phyloP scores from a whole-genome alignment of 2,113 vertebrate genomes.

The Gorsachius goisagi region DNA sequence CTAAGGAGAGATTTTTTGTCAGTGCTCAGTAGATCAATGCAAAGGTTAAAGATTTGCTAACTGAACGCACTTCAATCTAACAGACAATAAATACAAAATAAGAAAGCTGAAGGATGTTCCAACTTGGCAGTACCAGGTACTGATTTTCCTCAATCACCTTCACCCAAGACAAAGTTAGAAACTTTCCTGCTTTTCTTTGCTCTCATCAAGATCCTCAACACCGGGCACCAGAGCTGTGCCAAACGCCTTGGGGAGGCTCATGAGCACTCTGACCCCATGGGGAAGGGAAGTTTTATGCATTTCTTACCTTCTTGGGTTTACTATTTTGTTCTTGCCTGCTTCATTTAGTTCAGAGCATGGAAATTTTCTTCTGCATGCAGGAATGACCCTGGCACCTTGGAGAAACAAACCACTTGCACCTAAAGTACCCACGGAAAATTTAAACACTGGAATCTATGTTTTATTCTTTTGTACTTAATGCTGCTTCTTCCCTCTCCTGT shows the following conservation, averaged over 20 bases:
- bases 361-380: not conserved
- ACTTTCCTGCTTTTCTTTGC: not conserved
- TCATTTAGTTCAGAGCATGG: not conserved
- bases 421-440: not conserved
- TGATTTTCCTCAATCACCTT: not conserved
- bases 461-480: not conserved
- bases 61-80: not conserved
- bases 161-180: not conserved
- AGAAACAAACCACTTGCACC: not conserved
- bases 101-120: not conserved
- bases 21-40: not conserved
- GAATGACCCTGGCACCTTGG: not conserved
- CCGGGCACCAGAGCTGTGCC: fast-evolving
- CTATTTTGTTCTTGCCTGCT: not conserved
- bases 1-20: not conserved
- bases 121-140: not conserved
- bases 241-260: not conserved
- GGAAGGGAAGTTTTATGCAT: too few relatives aligned
- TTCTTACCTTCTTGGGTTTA: not conserved
- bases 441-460: not conserved
- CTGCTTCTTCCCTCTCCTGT: not conserved
- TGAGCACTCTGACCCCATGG: too few relatives aligned
- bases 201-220: not conserved
- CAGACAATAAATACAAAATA: not conserved
- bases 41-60: not conserved